Percentiles rank a stretch among this genome's conserved stretches.
Evolutionary conservation across 2,797 vertebrate species (phyloP).

Genomic region (Hemitrygon akajei): DNA sequence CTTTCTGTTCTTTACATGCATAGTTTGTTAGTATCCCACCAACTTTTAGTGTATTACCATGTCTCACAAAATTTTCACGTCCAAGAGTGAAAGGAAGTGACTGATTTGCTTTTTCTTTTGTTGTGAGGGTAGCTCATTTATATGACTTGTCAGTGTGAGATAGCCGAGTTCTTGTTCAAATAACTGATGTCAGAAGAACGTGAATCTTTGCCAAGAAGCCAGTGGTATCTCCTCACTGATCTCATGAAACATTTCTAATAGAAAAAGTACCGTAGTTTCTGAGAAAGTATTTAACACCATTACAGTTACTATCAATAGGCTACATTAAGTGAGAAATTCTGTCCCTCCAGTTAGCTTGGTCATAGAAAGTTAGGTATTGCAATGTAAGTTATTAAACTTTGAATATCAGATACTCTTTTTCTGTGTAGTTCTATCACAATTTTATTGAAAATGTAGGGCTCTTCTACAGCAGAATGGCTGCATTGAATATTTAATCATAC

Average conservation of each 20-base stretch:
- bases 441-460: background rate
- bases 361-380: background rate
- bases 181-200: background rate
- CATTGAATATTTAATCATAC: background rate
- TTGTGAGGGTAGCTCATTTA: background rate
- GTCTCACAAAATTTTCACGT: background rate
- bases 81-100: background rate
- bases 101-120: background rate
- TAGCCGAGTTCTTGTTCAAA: background rate
- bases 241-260: background rate
- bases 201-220: background rate
- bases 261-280: background rate
- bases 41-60: background rate
- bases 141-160: background rate
- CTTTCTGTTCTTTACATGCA: background rate
- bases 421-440: background rate
- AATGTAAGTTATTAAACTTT: background rate
- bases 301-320: background rate
- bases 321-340: background rate
- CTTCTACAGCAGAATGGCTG: background rate
- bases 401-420: background rate
- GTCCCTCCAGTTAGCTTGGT: background rate
- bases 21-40: slow-evolving; percentile 1
- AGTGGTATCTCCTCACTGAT: background rate
- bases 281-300: background rate